Conservation (phyloP, 2,888 invertebrate species). For the Adineta ricciae region DNA sequence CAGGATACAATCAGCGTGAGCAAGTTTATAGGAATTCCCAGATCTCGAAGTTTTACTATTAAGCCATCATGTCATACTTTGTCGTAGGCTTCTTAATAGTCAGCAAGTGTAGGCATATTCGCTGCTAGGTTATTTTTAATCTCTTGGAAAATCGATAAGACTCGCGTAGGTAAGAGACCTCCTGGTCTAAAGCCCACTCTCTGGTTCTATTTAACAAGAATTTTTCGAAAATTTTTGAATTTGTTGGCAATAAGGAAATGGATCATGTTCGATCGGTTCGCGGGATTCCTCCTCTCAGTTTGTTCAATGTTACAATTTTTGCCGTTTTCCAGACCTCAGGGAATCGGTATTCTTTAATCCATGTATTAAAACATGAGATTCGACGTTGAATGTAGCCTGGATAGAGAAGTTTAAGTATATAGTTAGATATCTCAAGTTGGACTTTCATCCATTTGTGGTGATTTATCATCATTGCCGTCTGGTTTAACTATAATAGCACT, state of each 20-base stretch:
- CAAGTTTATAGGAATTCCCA: not conserved
- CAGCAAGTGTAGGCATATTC: not conserved
- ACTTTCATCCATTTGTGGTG: too few species aligned
- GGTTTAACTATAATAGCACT: too few species aligned
- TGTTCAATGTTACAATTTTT: not conserved
- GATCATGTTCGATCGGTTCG: not conserved
- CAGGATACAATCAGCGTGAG: not conserved
- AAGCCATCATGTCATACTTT: not conserved
- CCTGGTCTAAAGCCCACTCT: not conserved
- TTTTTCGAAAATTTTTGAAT: not conserved
- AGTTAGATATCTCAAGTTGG: not conserved
- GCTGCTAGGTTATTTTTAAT: not conserved
- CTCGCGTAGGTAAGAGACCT: not conserved
- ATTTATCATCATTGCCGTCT: too few species aligned
- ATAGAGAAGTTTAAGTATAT: not conserved
- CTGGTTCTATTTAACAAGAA: not conserved
- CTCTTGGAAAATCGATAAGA: not conserved
- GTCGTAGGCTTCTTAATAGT: not conserved
- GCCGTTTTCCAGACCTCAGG: not conserved
- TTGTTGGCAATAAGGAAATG: not conserved
- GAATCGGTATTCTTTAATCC: too few species aligned
- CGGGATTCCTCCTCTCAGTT: not conserved
- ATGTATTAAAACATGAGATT: too few species aligned
- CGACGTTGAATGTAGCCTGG: not conserved
- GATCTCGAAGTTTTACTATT: not conserved